phyloP scores from a whole-genome alignment of 2,888 invertebrate genomes.

The Lissonota sp. region DNA sequence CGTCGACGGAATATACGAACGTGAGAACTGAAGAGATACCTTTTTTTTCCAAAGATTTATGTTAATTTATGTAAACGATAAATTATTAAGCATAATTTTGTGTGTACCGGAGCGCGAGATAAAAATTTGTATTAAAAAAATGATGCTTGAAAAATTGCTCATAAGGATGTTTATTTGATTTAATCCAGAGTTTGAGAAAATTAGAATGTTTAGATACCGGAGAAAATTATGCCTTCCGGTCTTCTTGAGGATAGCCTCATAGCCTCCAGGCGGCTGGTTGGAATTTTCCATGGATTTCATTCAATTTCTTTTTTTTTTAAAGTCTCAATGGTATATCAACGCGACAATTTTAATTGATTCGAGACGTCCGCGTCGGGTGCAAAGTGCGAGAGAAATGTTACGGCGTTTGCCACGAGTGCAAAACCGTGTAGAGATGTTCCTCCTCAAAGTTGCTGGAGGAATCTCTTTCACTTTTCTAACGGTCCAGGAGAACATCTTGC shows the following conservation, averaged over 20 bases:
- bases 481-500: conserved; percentile 16
- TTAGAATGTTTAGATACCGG: too few species aligned
- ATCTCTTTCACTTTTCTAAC: conserved; percentile 55
- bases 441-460: conserved; percentile 2
- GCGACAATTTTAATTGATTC: conserved; percentile 53
- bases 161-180: too few species aligned
- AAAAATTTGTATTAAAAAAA: not conserved
- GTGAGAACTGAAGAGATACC: too few species aligned
- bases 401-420: conserved; percentile 34
- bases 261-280: too few species aligned
- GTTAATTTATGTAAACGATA: conserved; percentile 10
- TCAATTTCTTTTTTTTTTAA: not conserved
- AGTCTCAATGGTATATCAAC: not conserved
- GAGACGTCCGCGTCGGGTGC: not conserved
- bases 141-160: too few species aligned
- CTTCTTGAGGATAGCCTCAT: too few species aligned
- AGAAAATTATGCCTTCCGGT: too few species aligned
- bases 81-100: conserved; percentile 10
- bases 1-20: too few species aligned
- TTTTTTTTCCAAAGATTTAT: not conserved
- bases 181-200: too few species aligned
- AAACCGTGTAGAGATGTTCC: conserved; percentile 49
- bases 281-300: not conserved
- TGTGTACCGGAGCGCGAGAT: not conserved
- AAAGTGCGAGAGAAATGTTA: conserved; percentile 18